A percentile compares a stretch with the other conserved stretches of the same genome.
phyloP scores from a whole-genome alignment of 2,797 vertebrate genomes.

The Microhierax caerulescens region DNA sequence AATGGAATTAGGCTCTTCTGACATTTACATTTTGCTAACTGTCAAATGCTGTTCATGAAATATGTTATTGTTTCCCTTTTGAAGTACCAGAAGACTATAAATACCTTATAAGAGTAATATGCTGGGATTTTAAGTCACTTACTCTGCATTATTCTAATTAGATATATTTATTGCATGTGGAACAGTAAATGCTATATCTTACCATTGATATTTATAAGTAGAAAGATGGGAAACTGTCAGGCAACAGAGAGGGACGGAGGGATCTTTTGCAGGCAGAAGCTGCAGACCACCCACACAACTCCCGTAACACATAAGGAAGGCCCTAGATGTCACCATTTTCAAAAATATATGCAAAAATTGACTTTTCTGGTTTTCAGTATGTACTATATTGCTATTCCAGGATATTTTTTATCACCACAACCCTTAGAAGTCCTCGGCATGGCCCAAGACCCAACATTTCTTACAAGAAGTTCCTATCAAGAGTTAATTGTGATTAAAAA shows the following conservation, averaged over 20 bases:
- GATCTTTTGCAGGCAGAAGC: background rate
- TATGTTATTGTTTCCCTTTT: conserved; percentile 8
- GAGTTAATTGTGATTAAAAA: background rate
- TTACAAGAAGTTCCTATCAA: background rate
- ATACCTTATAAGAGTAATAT: background rate
- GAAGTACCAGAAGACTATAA: background rate
- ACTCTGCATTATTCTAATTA: background rate
- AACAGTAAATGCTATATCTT: conserved; percentile 1
- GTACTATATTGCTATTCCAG: background rate
- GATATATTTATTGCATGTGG: background rate
- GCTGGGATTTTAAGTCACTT: background rate
- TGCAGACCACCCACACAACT: background rate
- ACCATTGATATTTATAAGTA: background rate
- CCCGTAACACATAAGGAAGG: background rate
- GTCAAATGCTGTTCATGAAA: background rate
- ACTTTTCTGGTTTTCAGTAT: background rate
- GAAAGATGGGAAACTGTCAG: background rate
- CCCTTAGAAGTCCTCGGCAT: background rate
- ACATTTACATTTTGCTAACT: conserved; percentile 32
- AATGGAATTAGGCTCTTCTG: conserved; percentile 12
- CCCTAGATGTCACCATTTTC: background rate
- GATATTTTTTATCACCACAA: background rate
- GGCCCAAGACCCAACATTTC: background rate
- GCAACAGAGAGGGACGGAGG: background rate
- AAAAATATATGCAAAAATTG: rapidly evolving